Base-by-base conservation (phyloP, 2,888 invertebrate genomes). In the Acheta domesticus region DNA sequence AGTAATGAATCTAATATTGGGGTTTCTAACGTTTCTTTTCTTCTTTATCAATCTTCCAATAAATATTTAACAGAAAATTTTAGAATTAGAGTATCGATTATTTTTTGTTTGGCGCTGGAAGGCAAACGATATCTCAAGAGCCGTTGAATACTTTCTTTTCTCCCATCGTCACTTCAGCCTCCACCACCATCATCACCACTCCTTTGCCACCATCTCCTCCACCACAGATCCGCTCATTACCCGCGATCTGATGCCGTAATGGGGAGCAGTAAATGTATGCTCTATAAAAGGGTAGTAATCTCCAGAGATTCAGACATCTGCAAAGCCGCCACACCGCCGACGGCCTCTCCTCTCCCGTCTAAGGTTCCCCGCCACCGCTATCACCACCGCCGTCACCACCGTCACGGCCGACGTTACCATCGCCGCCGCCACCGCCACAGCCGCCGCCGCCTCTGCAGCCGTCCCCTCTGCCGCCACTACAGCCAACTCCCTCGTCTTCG, bases 271-370 rank as follows among this genome's bases (percentile, higher is more conserved):
- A 62, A 62, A 62, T 62, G 62, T 62, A 62, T 62, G 62, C 62
- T 62, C 62, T 62, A 62, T 62, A 62, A 62, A 62, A 62, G 62
- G 62, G 62, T 62, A 62, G 62, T 62, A 62, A 62, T 62, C 62
- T 62, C 62, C 62, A 62, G 62, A 62, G 62, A 62, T 62, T 36
- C 62, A 62, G 62, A 62, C 16, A 62, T 62, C n/a, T 14, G 62
- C 62, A 19, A 62, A 62, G 62, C 62, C n/a, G n/a, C 62, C 62
- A 3, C 62, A 19, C 62, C 12, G 62, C n/a, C 14, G 14, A n/a
- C 62, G 14, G 5, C 62, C 62, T 19, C 62, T 62, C 62, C 62
- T 62, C n/a, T 62, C 3, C 62, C 62, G 8, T 62, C 62, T 19
- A 14, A 62, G 14, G 62, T n/a, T n/a, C 16, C 62, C 16, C 62